A percentile compares a stretch with the other conserved stretches of the same genome.
Conservation (phyloP, 2,797 vertebrate species). For the Fundulus diaphanus region DNA sequence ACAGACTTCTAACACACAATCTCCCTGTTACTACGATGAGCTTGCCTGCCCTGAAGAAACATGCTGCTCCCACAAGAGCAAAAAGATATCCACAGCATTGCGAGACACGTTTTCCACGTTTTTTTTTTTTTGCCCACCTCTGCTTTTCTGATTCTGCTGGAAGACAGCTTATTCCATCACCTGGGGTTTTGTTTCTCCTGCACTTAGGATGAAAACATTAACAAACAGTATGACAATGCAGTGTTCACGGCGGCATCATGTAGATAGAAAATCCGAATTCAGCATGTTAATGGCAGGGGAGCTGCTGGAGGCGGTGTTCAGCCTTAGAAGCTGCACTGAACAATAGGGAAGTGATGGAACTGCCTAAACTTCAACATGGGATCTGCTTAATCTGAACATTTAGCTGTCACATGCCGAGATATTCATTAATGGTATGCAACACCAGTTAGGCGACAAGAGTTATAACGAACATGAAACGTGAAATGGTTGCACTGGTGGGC, state of each 20-base stretch:
- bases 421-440: not conserved
- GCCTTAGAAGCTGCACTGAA: slow-evolving; percentile 1
- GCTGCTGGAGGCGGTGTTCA: not conserved
- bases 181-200: slow-evolving; percentile 6
- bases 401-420: not conserved
- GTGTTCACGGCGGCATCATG: slow-evolving; percentile 6
- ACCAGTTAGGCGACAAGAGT: not conserved
- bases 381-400: fast-evolving
- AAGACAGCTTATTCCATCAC: slow-evolving; percentile 22
- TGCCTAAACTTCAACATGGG: not conserved
- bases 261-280: not conserved
- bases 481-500: not conserved
- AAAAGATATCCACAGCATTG: not conserved
- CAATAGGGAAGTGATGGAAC: slow-evolving; percentile 1
- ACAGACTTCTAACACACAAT: slow-evolving; percentile 31
- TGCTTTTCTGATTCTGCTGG: slow-evolving; percentile 7
- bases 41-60: slow-evolving; percentile 32
- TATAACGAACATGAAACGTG: not conserved
- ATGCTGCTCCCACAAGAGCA: not conserved
- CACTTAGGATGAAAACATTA: slow-evolving; percentile 16
- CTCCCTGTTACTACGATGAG: slow-evolving; percentile 18
- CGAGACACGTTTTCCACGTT: not conserved
- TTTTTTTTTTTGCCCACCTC: not conserved
- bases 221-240: not conserved
- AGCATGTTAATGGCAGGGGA: slow-evolving; percentile 16